Percentiles rank a stretch among this genome's conserved stretches.
These are phyloP conservation scores for Xyliphius kryptos DNA, from an alignment of 2,113 vertebrate species.

Conservation along the genomic window DNA sequence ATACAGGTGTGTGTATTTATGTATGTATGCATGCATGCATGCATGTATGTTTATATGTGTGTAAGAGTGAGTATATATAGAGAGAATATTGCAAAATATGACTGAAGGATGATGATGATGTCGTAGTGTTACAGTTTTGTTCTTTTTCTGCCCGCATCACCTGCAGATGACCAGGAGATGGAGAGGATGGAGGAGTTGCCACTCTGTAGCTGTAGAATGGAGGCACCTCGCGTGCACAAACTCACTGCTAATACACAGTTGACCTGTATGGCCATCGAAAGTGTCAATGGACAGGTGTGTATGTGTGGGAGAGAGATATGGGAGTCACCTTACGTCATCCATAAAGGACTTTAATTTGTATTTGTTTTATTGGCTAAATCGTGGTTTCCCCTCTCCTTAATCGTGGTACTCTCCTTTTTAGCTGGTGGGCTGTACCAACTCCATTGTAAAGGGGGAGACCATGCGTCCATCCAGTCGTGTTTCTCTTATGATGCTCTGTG, in stretches of 20 bases:
- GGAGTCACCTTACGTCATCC: too few relatives aligned
- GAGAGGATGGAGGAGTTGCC: constrained; percentile 84
- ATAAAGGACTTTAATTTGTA: too few relatives aligned
- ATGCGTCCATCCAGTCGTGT: constrained; percentile 86
- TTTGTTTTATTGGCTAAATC: too few relatives aligned
- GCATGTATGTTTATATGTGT: not conserved
- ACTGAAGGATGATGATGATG: not conserved
- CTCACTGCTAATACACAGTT: constrained; percentile 64
- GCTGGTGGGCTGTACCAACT: constrained; percentile 74
- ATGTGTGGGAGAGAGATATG: not conserved
- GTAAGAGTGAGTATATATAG: not conserved
- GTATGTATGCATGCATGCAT: too few relatives aligned
- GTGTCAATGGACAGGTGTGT: constrained; percentile 80
- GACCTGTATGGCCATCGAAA: constrained; percentile 86
- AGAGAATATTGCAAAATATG: too few relatives aligned
- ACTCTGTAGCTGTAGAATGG: constrained; percentile 89
- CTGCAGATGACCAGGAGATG: constrained; percentile 75
- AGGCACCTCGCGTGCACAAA: constrained; percentile 80
- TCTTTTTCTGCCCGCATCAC: not conserved
- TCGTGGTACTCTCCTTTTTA: constrained; percentile 37
- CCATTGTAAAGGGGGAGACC: constrained; percentile 81
- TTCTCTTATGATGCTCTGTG: constrained; percentile 84
- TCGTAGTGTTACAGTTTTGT: not conserved
- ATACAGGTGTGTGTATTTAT: constrained; percentile 62
- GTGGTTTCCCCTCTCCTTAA: not conserved